phyloP scores from a whole-genome alignment of 2,888 invertebrate species.

The Mythimna pallens region DNA sequence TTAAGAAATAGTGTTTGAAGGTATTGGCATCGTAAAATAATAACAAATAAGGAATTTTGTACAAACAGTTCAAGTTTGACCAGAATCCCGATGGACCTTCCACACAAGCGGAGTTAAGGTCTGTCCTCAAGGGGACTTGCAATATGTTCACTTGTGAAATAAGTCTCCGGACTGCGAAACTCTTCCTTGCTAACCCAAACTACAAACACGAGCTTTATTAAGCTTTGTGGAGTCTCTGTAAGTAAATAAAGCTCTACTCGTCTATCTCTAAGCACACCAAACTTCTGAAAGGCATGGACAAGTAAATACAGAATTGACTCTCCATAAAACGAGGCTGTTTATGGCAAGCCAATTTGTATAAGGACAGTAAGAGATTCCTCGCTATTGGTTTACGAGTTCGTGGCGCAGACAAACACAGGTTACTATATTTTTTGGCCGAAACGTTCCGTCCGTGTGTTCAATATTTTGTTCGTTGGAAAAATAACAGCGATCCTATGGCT shows the following conservation, averaged over 20 bases:
- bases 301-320: conserved; percentile 46
- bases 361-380: conserved; percentile 50
- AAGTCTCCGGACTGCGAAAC: conserved; percentile 32
- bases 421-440: conserved; percentile 34
- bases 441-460: conserved; percentile 15
- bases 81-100: conserved; percentile 31
- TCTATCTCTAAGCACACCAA: conserved; percentile 6
- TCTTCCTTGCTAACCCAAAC: conserved; percentile 42
- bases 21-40: neutral
- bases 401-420: conserved; percentile 25
- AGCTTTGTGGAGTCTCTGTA: conserved; percentile 17
- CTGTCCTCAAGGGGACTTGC: conserved; percentile 36
- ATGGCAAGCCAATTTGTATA: conserved; percentile 49
- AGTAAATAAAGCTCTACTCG: conserved; percentile 29
- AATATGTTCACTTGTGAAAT: conserved; percentile 48
- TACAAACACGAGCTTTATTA: conserved; percentile 40
- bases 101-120: conserved; percentile 56
- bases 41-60: conserved; percentile 1
- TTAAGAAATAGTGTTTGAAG: neutral
- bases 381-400: conserved; percentile 35
- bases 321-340: conserved; percentile 38
- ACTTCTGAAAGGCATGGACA: conserved; percentile 13
- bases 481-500: conserved; percentile 5
- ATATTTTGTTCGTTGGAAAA: conserved; percentile 32
- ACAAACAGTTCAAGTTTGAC: conserved; percentile 24